Base-by-base conservation (phyloP, 2,797 vertebrate genomes). In the Alexandromys oeconomus region DNA sequence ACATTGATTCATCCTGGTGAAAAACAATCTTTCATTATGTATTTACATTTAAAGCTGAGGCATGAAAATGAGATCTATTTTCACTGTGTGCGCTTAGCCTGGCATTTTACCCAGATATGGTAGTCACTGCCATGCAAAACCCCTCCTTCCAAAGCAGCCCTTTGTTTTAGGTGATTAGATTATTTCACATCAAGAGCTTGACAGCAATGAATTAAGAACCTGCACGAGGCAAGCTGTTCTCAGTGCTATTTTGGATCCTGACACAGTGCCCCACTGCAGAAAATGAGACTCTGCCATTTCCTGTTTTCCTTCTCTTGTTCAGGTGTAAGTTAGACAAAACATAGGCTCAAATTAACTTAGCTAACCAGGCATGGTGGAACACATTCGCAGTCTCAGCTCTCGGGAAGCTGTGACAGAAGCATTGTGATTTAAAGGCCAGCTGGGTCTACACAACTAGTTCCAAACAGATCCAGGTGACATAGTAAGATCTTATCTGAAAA, bases 111-210 rank as follows among this genome's bases (percentile, higher is more conserved):
- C 76, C 80, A 5, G 46, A 40, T 27, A 85, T 78, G 46, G 14
- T 59, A 73, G 57, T 89, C 7, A 69, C 51, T 67, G 23, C 80
- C 91, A 74, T 76, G 54, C 37, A 87, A 85, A 84, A 93, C 12
- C 81, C 17, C 13, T 91, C 77, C 40, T 91, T 87, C 63, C 46
- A 87, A 95, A 80, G 48, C 82, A 92, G 27, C 15, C 13, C 37
- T 93, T 93, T 94, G 74, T 86, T 92, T 76, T 85, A 92, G 31
- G 57, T 51, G 71, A 54, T 81, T 92, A 65, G 67, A 61, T 80
- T 92, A 40, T 93, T 93, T 92, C 65, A 92, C 2, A 63, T 29
- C 19, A 87, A 92, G 10, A 78, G 5, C 2, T 94, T 92, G 71
- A 81, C 19, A 78, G 73, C 23, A 51, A 54, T 95, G 40, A 90